phyloP scores from a whole-genome alignment of 2,113 vertebrate species.

The Heloderma charlesbogerti region DNA sequence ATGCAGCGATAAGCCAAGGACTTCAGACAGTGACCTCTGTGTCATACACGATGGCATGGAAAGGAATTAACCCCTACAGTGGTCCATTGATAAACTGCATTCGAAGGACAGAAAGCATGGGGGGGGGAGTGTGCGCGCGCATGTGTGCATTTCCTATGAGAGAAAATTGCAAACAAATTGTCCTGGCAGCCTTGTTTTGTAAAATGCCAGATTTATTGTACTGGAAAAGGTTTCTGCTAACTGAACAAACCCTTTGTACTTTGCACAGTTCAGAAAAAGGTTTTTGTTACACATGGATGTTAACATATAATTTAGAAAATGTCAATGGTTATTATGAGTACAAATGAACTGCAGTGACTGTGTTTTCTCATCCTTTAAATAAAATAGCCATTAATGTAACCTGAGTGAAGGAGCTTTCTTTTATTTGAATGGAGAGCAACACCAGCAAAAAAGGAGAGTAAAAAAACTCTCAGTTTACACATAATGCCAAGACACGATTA shows the following conservation, averaged over 20 bases:
- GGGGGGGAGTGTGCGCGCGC: not conserved
- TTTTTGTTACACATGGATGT: constrained; percentile 80
- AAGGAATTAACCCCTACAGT: constrained; percentile 35
- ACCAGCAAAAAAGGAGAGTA: not conserved
- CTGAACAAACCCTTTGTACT: constrained; percentile 74
- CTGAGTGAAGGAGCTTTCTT: constrained; percentile 36
- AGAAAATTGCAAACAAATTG: constrained; percentile 25
- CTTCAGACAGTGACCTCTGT: constrained; percentile 29
- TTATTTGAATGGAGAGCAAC: constrained; percentile 5
- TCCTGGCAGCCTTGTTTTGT: constrained; percentile 59
- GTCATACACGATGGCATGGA: constrained; percentile 18
- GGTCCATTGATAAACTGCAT: constrained; percentile 58
- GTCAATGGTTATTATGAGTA: constrained; percentile 74
- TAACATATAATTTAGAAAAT: constrained; percentile 76
- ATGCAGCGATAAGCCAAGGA: constrained; percentile 39
- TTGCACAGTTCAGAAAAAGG: constrained; percentile 78
- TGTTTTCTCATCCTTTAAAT: constrained; percentile 83
- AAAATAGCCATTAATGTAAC: constrained; percentile 76
- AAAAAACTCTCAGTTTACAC: not conserved
- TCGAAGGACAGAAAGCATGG: constrained; percentile 48
- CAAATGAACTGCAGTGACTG: constrained; percentile 76
- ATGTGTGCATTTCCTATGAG: constrained; percentile 40
- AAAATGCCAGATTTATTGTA: constrained; percentile 62
- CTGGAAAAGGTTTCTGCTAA: constrained; percentile 66
- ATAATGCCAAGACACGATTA: not conserved